These are phyloP conservation scores for Drosophila sturtevanti DNA, from an alignment of 1,140 invertebrate species.

Conservation along the genomic window DNA sequence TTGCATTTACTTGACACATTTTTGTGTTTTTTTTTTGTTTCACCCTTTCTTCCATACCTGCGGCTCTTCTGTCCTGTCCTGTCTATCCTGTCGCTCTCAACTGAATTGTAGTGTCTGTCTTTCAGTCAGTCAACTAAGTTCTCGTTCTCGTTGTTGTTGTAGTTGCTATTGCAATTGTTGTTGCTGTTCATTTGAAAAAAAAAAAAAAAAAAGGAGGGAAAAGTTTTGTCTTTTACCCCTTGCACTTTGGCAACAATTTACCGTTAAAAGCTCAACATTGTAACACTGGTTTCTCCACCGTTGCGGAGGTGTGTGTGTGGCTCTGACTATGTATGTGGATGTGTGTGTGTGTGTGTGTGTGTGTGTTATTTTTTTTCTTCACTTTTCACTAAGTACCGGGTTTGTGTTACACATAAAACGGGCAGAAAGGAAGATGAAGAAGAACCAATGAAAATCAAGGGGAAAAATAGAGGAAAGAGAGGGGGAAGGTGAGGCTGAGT, in stretches of 20 bases:
- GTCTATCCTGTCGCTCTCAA: too few relatives aligned
- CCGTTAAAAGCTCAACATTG: slow-evolving; percentile 76
- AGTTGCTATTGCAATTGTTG: slow-evolving; percentile 39
- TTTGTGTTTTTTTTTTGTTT: too few relatives aligned
- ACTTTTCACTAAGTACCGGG: slow-evolving; percentile 76
- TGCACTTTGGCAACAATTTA: slow-evolving; percentile 69
- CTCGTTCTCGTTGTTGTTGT: background rate
- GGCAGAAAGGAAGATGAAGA: slow-evolving; percentile 24
- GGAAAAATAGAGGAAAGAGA: background rate
- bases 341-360: background rate
- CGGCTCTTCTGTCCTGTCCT: too few relatives aligned
- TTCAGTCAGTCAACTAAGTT: slow-evolving; percentile 17
- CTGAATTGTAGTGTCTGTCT: background rate
- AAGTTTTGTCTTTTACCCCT: slow-evolving; percentile 61
- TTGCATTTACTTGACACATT: slow-evolving; percentile 76
- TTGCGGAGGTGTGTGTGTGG: background rate
- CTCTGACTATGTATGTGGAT: too few relatives aligned
- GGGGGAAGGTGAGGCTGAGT: slow-evolving; percentile 28
- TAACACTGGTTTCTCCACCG: slow-evolving; percentile 64
- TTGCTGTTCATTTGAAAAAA: slow-evolving; percentile 68
- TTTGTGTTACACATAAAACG: slow-evolving; percentile 72
- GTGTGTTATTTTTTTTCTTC: slow-evolving; percentile 24
- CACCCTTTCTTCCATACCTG: too few relatives aligned
- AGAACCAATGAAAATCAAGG: background rate
- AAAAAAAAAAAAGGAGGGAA: slow-evolving; percentile 1